A percentile compares a stretch with the other conserved stretches of the same genome.
phyloP scores from a whole-genome alignment of 2,888 invertebrate species.

The Petrophora chlorosata region DNA sequence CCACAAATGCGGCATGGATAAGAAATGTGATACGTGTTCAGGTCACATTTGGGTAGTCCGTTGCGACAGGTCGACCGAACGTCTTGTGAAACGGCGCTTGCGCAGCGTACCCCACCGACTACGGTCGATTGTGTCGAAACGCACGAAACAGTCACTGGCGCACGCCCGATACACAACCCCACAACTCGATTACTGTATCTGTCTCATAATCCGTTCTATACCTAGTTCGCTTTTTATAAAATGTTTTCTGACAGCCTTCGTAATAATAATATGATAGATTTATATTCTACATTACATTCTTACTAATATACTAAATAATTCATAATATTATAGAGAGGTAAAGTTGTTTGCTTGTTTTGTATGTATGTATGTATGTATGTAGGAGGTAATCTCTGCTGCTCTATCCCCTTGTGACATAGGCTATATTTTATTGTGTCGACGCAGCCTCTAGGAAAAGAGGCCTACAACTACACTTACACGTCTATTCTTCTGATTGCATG shows the following conservation, averaged over 20 bases:
- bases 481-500: too few species aligned
- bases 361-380: too few species aligned
- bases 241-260: background rate
- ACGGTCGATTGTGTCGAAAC: constrained; percentile 75
- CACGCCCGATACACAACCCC: constrained; percentile 62
- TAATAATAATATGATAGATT: background rate
- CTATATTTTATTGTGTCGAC: too few species aligned
- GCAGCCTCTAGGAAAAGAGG: too few species aligned
- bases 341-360: too few species aligned
- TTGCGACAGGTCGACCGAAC: constrained; percentile 80
- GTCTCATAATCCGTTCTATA: background rate
- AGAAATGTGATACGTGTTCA: constrained; percentile 78
- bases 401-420: too few species aligned
- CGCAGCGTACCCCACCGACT: constrained; percentile 75
- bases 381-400: too few species aligned
- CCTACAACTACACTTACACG: too few species aligned
- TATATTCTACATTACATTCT: too few species aligned
- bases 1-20: constrained; percentile 50
- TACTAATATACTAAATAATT: too few species aligned
- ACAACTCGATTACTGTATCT: constrained; percentile 34
- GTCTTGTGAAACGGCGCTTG: constrained; percentile 82
- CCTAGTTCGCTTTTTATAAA: too few species aligned
- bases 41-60: constrained; percentile 81
- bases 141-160: constrained; percentile 67
- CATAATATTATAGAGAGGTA: too few species aligned